These are phyloP conservation scores for Drosophila eugracilis DNA, from an alignment of 1,140 invertebrate genomes.

Conservation along the genomic window DNA sequence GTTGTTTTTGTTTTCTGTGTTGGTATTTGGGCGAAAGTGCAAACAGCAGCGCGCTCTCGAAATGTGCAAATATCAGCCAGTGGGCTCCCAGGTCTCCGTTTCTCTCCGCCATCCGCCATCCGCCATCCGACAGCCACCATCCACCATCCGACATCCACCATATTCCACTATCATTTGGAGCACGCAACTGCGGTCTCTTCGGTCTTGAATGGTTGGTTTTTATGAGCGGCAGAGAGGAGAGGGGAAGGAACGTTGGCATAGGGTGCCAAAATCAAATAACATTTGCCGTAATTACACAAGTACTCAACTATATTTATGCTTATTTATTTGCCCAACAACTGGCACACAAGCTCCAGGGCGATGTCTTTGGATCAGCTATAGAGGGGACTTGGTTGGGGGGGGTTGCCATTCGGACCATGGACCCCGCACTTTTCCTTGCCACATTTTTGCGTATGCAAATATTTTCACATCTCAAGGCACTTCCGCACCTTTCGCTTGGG, in stretches of 20 bases:
- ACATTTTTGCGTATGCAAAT: constrained; percentile 59
- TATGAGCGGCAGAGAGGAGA: too few species aligned
- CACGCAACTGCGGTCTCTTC: constrained; percentile 38
- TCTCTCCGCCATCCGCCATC: not conserved
- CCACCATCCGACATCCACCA: not conserved
- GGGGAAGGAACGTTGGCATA: not conserved
- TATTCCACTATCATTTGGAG: constrained; percentile 39
- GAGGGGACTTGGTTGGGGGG: too few species aligned
- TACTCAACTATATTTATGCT: constrained; percentile 59
- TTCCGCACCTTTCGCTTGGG: constrained; percentile 54
- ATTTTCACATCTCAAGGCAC: constrained; percentile 55
- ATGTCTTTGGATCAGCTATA: constrained; percentile 21
- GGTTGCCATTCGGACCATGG: too few species aligned
- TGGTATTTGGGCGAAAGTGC: constrained; percentile 56
- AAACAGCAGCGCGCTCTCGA: constrained; percentile 50
- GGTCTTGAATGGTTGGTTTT: not conserved
- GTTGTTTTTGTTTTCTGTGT: not conserved
- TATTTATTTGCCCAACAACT: constrained; percentile 47
- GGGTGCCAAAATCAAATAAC: constrained; percentile 58
- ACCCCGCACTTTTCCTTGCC: constrained; percentile 41
- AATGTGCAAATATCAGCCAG: constrained; percentile 53
- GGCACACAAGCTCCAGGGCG: constrained; percentile 22
- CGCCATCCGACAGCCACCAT: not conserved
- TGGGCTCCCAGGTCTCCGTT: constrained; percentile 12
- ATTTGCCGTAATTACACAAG: constrained; percentile 64